Conservation (phyloP, 2,797 vertebrate species). For the Podarcis lilfordi region DNA sequence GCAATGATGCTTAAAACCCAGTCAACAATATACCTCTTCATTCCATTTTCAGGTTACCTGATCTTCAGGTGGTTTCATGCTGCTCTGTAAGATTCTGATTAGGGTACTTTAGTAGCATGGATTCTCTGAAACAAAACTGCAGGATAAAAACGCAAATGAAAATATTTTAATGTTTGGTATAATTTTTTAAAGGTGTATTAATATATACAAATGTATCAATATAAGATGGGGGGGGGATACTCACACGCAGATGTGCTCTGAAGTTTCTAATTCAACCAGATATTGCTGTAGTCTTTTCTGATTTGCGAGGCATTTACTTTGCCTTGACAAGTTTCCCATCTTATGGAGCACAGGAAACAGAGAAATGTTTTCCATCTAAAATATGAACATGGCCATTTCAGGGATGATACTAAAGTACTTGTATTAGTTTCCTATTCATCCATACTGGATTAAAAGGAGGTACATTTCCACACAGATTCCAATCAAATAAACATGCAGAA, state of each 20-base stretch:
- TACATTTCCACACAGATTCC: neutral
- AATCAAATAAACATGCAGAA: neutral
- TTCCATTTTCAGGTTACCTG: neutral
- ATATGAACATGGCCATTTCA: neutral
- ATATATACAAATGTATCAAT: neutral
- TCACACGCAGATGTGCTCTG: neutral
- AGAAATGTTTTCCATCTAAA: neutral
- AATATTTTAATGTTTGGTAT: neutral
- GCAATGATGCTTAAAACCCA: neutral
- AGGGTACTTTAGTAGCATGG: neutral
- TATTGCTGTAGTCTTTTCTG: neutral
- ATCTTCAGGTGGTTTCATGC: neutral
- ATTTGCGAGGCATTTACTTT: neutral
- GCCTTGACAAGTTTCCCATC: neutral
- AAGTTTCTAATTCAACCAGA: neutral
- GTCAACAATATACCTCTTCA: neutral
- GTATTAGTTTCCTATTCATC: too few species aligned
- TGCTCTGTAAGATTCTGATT: neutral
- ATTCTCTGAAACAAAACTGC: neutral
- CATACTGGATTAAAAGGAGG: neutral
- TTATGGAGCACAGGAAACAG: neutral
- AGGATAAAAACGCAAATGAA: neutral
- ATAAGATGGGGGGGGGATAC: neutral
- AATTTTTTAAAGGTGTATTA: neutral
- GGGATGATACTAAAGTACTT: neutral